Evolutionary conservation across 1,140 invertebrate genomes (phyloP), one percentile per base, ranked within the genome.

Genomic region (Hyphantria cunea): DNA sequence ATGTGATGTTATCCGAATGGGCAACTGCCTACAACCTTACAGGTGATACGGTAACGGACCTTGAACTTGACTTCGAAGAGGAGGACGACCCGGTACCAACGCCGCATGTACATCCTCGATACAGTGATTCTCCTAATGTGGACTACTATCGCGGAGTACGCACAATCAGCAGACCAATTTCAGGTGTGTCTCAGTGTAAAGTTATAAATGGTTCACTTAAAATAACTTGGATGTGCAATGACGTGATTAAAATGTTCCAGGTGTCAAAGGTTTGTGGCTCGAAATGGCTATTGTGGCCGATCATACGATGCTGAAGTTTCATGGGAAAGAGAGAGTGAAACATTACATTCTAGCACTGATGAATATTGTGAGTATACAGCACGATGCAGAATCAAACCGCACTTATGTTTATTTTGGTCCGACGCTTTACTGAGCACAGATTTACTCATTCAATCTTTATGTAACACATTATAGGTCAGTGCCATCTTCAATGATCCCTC

Each of bases 331-430:
- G 44, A 89, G 93, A 69, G 93, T 95, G 10, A 92, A 94, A 72
- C 93, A 94, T 64, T 96, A 96, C 79, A 92, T 96, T 65, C 88
- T 96, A 56, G 94, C 95, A 3, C 91, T 96, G 53, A 93, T 96
- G 90, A 96, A 96, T 76, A 96, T 96, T 65, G 95, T 95, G 92
- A 94, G 86, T 89, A 90, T 72, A 12, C n/a, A n/a, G n/a, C n/a
- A n/a, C n/a, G n/a, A n/a, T n/a, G 44, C 54, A 48, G 54, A 45
- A 37, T 45, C 25, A 59, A 66, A 65, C 59, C 64, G 58, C 34
- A 11, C 17, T 50, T 17, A 32, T 50, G 45, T 59, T 59, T 59
- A 50, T 59, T 59, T 59, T 50, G 31, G 52, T 63, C 37, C 41
- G 64, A 76, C 75, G 64, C 65, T 68, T 74, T 72, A 61, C n/a